Base-by-base conservation (phyloP, 2,888 invertebrate genomes). In the Diarsia rubi region DNA sequence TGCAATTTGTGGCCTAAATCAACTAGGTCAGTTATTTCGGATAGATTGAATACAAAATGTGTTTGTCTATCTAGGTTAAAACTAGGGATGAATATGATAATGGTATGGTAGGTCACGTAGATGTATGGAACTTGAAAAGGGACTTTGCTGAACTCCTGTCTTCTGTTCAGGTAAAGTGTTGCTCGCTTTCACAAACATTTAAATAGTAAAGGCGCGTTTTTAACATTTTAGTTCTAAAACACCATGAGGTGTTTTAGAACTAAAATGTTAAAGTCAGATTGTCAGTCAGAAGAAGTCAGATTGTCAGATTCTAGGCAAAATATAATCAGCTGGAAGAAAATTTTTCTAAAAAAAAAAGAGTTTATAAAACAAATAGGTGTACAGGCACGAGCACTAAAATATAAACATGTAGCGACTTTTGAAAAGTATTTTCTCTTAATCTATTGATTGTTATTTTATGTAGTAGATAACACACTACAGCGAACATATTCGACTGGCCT, bases 21-120 rank as follows among this genome's bases (percentile, higher is more conserved):
- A 80, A 62, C 31, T 52, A 44, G 69, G 69, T 65, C 62, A 76
- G 65, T 75, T 75, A 71, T 69, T 73, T 69, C 59, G 57, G 54
- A 72, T 66, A 63, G 66, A 84, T 85, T 59, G 73, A 65, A 82
- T 77, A 68, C 64, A 68, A 67, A 72, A 49, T 82, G 62, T 59
- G 42, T 63, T 83, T 82, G 45, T n/a, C 59, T 24, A 74, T 73
- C 45, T 52, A 81, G 60, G 52, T 62, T 66, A 42, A 27, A 81
- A 62, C 73, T 73, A 47, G 49, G 80, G 24, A 24, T 71, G 73
- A 71, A 52, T 71, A 71, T 37, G 37, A 37, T 8, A 37, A 37
- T 37, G 37, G 37, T 37, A 37, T 71, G 79, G 49, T 37, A 52
- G 44, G 44, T 71, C 49, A 75, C 79, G 49, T 79, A 44, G 21